Base-by-base conservation (phyloP, 2,888 invertebrate species). In the Hirtodrosophila duncani region DNA sequence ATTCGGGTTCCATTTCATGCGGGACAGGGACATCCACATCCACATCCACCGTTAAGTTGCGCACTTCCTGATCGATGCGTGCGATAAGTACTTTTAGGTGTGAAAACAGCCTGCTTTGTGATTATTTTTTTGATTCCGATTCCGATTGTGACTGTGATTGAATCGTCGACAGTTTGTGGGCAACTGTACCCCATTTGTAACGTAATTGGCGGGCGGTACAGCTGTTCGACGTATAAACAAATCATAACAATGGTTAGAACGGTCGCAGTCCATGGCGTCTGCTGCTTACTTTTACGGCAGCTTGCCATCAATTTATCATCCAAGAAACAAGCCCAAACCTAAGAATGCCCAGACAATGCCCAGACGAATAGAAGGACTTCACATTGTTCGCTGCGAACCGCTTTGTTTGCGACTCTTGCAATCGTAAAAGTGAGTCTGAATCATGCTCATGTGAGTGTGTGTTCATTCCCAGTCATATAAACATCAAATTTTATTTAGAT, bases 401-500 rank as follows among this genome's bases (percentile, higher is more conserved):
- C 58, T 36, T 57, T 56, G 49, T 56, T 16, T 46, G 36, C 3
- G 10, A 5, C 9, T 38, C 8, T 26, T 17, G 16, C n/a, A n/a
- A n/a, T 3, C 11, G 38, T 18, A 10, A n/a, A 6, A 14, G 29
- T 17, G 34, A 21, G 13, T 13, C 34, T 36, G 34, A 36, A 21
- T 36, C 34, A 36, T 14, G 20, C 23, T 23, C 13, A 20, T 36
- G 10, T 14, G 16, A 30, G 10, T 23, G 56, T 56, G 56, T 56
- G 56, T 36, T 58, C 56, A n/a, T n/a, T 20, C 20, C 20, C 7
- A 6, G 33, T 27, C 49, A 51, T 57, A 57, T 60, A 60, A 60
- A 60, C 61, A 61, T 61, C 55, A 55, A 60, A 61, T 66, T 60
- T 75, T 80, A 80, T 71, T 74, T 71, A 77, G 66, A 74, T 71